Evolutionary conservation across 2,888 invertebrate genomes (phyloP), one percentile per base, ranked within the genome.

Genomic region (Apoda limacodes): DNA sequence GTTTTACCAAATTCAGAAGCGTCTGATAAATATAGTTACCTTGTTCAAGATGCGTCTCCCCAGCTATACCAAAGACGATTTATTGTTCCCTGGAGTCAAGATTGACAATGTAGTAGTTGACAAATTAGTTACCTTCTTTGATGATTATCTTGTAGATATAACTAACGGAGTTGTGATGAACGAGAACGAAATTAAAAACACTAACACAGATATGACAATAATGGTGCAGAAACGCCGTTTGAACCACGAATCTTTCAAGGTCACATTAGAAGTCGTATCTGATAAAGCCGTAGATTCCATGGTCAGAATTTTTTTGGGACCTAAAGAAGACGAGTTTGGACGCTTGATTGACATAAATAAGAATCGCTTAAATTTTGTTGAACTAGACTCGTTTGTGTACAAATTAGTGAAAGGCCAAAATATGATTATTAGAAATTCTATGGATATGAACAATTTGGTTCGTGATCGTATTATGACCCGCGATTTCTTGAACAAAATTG

Each of bases 221-320:
- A 48, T 82, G 24, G 85, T 83, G 3, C 82, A 84, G 42, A 85
- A 87, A 50, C 72, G 72, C 26, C 85, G 87, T 14, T 72, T 88
- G 13, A 87, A 87, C 57, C 85, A 88, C 66, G 70, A 86, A 34
- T 83, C 84, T 15, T 88, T 86, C 75, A 80, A 71, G 45, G 74
- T 84, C 34, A 81, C 80, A 22, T 45, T 87, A 32, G 72, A 76
- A 23, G 66, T 87, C n/a, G 45, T 68, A n/a, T 84, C 85, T 22
- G 83, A 84, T 45, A 82, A 84, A 40, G 51, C 74, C n/a, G 70
- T 66, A 5, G 83, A 84, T 48, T 83, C 82, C 37, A 83, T 88
- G n/a, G 83, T 90, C 2, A 85, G 87, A 37, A 64, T 87, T 3
- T 89, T 84, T 80, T 57, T 89, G 40, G 89, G 87, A 54, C 90